phyloP scores from a whole-genome alignment of 2,888 invertebrate species.

The Tenthredo livida region DNA sequence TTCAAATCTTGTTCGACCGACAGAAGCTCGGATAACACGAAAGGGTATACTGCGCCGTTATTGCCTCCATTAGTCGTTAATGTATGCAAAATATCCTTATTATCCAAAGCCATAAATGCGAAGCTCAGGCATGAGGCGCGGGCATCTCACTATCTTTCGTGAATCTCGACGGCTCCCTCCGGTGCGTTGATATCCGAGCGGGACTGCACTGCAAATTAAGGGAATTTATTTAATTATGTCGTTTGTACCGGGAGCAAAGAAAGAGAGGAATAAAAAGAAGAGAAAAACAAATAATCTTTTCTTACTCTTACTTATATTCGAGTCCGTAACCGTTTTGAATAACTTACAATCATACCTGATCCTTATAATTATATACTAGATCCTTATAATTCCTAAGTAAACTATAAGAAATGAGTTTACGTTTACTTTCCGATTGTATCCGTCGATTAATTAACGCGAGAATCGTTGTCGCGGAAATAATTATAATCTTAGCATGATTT shows the following conservation, averaged over 20 bases:
- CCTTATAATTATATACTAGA: not conserved
- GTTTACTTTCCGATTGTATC: not conserved
- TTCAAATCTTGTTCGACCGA: conserved; percentile 60
- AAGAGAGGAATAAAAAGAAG: not conserved
- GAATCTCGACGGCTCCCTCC: conserved; percentile 48
- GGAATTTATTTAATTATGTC: conserved; percentile 68
- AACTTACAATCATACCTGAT: not conserved
- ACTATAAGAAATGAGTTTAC: not conserved
- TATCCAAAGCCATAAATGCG: conserved; percentile 66
- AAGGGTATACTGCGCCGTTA: conserved; percentile 63
- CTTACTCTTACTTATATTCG: conserved; percentile 49
- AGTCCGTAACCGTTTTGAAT: not conserved
- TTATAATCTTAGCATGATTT: not conserved
- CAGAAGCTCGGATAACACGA: conserved; percentile 67
- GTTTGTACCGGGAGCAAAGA: conserved; percentile 56
- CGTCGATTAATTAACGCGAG: conserved; percentile 21
- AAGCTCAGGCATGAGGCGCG: conserved; percentile 61
- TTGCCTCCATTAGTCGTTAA: conserved; percentile 73
- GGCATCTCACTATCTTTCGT: conserved; percentile 46
- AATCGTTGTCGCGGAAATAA: conserved; percentile 40
- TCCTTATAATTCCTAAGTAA: not conserved
- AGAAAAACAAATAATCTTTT: conserved; percentile 23
- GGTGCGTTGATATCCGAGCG: conserved; percentile 45
- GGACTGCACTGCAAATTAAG: conserved; percentile 60
- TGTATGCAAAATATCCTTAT: conserved; percentile 77